These are phyloP conservation scores for Irena cyanogastra DNA, from an alignment of 2,113 vertebrate species.

Conservation along the genomic window DNA sequence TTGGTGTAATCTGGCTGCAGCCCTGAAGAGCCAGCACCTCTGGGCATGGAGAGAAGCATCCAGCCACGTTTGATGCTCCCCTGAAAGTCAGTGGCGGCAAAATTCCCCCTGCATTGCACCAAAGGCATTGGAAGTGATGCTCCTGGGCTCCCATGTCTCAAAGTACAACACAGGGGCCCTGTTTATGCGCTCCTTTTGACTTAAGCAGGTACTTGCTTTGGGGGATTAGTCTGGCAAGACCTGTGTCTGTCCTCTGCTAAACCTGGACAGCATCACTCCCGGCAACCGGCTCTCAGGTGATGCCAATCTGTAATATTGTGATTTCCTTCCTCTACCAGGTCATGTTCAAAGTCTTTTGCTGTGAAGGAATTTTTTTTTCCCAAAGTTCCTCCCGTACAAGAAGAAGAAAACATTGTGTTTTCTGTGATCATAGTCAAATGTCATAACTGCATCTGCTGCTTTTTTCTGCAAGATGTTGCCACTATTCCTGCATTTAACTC, in stretches of 20 bases:
- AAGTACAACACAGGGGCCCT: accelerated
- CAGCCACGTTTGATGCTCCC: not conserved
- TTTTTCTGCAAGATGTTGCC: not conserved
- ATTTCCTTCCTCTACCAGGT: not conserved
- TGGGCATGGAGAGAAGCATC: not conserved
- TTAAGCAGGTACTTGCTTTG: not conserved
- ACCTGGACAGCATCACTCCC: not conserved
- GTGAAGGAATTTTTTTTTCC: not conserved
- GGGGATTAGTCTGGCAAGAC: not conserved
- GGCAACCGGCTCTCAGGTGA: not conserved
- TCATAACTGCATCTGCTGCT: not conserved
- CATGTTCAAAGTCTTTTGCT: not conserved
- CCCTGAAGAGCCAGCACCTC: accelerated
- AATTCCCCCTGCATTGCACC: not conserved
- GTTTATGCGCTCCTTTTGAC: not conserved
- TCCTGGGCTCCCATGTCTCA: not conserved
- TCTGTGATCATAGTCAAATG: not conserved
- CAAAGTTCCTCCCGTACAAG: accelerated
- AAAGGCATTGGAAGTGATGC: accelerated
- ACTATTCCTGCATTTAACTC: not conserved
- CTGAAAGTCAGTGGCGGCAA: not conserved
- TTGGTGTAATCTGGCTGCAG: not conserved
- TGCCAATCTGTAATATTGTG: not conserved
- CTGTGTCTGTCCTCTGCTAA: not conserved
- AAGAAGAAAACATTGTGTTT: not conserved